Evolutionary conservation across 2,888 invertebrate species (phyloP), one percentile per base, ranked within the genome.

Genomic region (Melinopterus prodromus): DNA sequence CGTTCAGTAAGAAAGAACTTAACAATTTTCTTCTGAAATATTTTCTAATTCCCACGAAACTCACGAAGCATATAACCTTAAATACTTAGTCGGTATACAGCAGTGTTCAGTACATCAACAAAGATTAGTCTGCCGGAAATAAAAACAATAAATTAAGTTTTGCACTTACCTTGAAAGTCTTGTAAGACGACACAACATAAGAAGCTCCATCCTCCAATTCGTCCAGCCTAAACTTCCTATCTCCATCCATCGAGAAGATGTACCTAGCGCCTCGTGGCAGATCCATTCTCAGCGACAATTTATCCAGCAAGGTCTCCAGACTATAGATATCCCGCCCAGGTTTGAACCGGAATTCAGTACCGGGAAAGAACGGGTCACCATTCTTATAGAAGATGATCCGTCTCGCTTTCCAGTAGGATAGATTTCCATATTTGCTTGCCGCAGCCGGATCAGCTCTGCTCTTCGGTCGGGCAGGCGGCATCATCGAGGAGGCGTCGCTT

Each of bases 181-280:
- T 96, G 87, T 96, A 96, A 5, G 97, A 97, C 7, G 98, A 98
- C 69, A 97, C 97, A 83, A 98, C 97, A 89, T 98, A 98, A 7
- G 95, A 95, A 16, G 95, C 95, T n/a, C 97, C 97, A 87, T 97
- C 97, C 87, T 96, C 96, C 82, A 98, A 90, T 87, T 97, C 97
- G 86, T 95, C 97, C 84, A 96, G 91, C 87, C 94, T 92, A 88
- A 94, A 94, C 87, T 98, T 95, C 79, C 96, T 92, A 84, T 95
- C 94, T 0, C 98, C 98, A 83, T 98, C 97, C 94, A 97, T 95
- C 6, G 96, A 96, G 89, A 98, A 98, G 84, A 98, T 94, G 89
- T 97, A 96, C 26, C 97, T 92, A 5, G 98, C 97, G 5, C 98
- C 98, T 80, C 96, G 91, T 2, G 97, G 96, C 83, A 98, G 90